phyloP scores from a whole-genome alignment of 2,888 invertebrate genomes.

The Parapristionchus giblindavisi region DNA sequence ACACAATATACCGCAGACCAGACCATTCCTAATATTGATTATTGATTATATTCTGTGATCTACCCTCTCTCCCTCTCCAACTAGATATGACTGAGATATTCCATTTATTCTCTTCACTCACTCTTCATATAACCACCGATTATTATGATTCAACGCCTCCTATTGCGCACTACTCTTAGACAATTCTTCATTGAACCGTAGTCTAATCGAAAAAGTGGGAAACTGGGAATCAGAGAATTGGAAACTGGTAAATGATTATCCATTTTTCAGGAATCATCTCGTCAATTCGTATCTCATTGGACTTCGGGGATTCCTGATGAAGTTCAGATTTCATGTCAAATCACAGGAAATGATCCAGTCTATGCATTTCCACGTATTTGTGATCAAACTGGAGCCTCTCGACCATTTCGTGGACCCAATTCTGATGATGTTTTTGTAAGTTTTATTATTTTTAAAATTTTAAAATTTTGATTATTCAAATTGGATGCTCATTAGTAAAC shows the following conservation, averaged over 20 bases:
- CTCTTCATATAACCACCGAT: too few species aligned
- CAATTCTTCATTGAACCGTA: too few species aligned
- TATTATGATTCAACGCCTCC: too few species aligned
- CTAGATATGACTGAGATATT: too few species aligned
- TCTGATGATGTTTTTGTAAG: conserved; percentile 26
- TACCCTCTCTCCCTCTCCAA: too few species aligned
- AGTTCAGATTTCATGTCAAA: conserved; percentile 53
- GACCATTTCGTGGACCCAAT: conserved; percentile 24
- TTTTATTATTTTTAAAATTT: neutral
- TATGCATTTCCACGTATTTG: conserved; percentile 63
- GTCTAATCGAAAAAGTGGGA: too few species aligned
- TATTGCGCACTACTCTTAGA: too few species aligned
- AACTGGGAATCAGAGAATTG: neutral
- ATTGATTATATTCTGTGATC: too few species aligned
- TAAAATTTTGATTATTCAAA: neutral
- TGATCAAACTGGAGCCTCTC: conserved; percentile 55
- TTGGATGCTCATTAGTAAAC: too few species aligned
- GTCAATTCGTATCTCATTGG: conserved; percentile 60
- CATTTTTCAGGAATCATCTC: conserved; percentile 52
- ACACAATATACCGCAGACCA: too few species aligned
- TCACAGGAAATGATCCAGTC: conserved; percentile 61
- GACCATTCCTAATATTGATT: too few species aligned
- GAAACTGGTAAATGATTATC: neutral
- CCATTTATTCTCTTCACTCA: too few species aligned
- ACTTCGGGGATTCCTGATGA: conserved; percentile 54